phyloP scores from a whole-genome alignment of 2,113 vertebrate genomes.

The Talpa occidentalis region DNA sequence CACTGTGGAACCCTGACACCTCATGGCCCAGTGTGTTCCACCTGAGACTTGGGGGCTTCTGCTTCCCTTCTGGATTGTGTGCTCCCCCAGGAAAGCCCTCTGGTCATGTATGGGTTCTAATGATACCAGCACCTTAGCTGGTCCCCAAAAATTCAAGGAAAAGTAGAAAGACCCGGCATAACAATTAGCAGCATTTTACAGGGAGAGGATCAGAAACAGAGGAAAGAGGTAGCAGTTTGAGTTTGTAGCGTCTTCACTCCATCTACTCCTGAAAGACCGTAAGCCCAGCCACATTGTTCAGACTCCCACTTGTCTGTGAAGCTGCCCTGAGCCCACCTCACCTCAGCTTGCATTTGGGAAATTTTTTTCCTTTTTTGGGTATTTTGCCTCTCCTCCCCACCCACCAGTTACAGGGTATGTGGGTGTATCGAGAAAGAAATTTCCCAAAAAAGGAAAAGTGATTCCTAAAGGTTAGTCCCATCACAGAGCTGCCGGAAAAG shows the following conservation, averaged over 20 bases:
- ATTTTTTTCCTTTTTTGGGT: conserved; percentile 72
- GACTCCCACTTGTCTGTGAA: conserved; percentile 10
- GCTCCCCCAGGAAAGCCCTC: not conserved
- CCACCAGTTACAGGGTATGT: conserved; percentile 63
- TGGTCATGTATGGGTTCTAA: not conserved
- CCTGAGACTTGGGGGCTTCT: not conserved
- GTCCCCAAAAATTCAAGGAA: not conserved
- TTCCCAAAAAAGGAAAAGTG: conserved; percentile 71
- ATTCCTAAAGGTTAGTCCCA: conserved; percentile 51
- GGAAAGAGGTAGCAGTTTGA: not conserved
- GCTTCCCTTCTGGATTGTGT: not conserved
- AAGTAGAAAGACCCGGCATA: not conserved
- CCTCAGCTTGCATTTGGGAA: conserved; percentile 36
- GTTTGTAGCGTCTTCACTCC: not conserved
- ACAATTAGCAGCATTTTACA: not conserved
- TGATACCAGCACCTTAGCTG: not conserved
- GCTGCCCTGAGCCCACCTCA: conserved; percentile 49
- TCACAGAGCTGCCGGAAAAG: conserved; percentile 25
- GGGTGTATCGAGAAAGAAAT: conserved; percentile 57
- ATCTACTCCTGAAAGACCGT: not conserved
- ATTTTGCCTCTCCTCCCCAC: conserved; percentile 62
- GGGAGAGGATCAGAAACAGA: not conserved
- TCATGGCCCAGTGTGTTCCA: accelerated
- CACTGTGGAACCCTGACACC: not conserved
- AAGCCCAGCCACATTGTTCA: not conserved